A percentile compares a stretch with the other conserved stretches of the same genome.
Conservation (phyloP, 2,113 vertebrate genomes). For the Narcine bancroftii region DNA sequence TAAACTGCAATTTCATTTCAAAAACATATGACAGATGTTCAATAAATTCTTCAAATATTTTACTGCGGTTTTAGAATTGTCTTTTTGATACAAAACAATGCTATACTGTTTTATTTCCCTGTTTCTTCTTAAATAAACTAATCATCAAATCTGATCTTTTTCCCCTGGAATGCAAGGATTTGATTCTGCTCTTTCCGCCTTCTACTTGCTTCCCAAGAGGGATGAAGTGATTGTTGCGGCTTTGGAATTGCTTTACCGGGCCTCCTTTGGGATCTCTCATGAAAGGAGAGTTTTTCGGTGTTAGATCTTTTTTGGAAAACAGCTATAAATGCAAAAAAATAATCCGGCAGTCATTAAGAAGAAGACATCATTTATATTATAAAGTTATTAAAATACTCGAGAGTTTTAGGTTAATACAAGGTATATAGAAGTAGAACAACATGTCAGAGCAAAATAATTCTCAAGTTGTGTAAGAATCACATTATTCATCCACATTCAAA, state of each 20-base stretch:
- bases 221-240: conserved; percentile 71
- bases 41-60: neutral
- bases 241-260: conserved; percentile 43
- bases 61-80: neutral
- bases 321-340: conserved; percentile 45
- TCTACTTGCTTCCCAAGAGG: conserved; percentile 93
- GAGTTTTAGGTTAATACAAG: neutral
- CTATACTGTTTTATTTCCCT: neutral
- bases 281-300: conserved; percentile 44
- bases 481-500: neutral
- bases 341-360: neutral
- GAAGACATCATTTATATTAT: neutral
- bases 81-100: conserved; percentile 4
- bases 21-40: neutral
- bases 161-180: conserved; percentile 83
- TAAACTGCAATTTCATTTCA: neutral
- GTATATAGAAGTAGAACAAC: neutral
- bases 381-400: neutral
- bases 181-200: conserved; percentile 76
- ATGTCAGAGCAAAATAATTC: neutral
- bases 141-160: conserved; percentile 88
- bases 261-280: conserved; percentile 42
- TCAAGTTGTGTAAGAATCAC: neutral
- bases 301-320: conserved; percentile 45
- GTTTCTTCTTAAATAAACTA: neutral